Evolutionary conservation across 2,113 vertebrate species (phyloP).

Genomic region (Erythrocercus mccallii): DNA sequence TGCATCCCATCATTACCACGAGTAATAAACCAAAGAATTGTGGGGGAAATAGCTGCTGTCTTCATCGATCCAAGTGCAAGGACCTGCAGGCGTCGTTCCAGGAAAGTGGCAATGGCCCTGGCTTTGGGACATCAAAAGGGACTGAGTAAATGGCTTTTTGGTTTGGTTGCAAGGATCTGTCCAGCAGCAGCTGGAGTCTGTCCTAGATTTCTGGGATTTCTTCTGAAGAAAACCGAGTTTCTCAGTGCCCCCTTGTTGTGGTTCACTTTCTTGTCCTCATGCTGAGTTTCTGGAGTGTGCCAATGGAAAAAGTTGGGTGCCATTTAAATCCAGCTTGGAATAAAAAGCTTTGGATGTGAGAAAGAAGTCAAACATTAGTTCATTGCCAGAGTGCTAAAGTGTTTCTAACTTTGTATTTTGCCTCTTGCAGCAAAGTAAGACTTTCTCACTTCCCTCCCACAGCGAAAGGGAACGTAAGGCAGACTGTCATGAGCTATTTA

Average conservation of each 20-base stretch:
- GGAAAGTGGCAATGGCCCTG: not conserved
- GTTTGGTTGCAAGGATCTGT: not conserved
- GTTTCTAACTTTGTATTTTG: constrained; percentile 59
- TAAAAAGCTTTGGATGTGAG: constrained; percentile 17
- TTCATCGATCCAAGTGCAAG: accelerated
- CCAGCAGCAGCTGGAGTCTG: not conserved
- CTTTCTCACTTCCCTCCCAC: constrained; percentile 61
- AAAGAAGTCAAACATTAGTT: constrained; percentile 41
- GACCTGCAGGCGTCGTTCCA: not conserved
- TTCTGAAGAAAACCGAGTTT: not conserved
- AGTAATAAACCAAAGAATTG: not conserved
- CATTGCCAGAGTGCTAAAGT: constrained; percentile 26
- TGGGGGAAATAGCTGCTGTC: not conserved
- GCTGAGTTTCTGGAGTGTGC: not conserved
- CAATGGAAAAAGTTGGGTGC: not conserved
- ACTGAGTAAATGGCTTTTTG: not conserved
- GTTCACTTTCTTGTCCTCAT: not conserved
- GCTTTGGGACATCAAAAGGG: not conserved
- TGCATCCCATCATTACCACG: not conserved
- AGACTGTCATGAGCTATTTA: constrained; percentile 54
- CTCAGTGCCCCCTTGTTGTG: not conserved
- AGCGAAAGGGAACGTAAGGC: constrained; percentile 36
- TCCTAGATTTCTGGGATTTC: not conserved
- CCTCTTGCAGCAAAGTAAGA: constrained; percentile 43
- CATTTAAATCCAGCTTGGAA: constrained; percentile 8